These are phyloP conservation scores for Phocoena sinus DNA, from an alignment of 2,113 vertebrate genomes.

Conservation along the genomic window DNA sequence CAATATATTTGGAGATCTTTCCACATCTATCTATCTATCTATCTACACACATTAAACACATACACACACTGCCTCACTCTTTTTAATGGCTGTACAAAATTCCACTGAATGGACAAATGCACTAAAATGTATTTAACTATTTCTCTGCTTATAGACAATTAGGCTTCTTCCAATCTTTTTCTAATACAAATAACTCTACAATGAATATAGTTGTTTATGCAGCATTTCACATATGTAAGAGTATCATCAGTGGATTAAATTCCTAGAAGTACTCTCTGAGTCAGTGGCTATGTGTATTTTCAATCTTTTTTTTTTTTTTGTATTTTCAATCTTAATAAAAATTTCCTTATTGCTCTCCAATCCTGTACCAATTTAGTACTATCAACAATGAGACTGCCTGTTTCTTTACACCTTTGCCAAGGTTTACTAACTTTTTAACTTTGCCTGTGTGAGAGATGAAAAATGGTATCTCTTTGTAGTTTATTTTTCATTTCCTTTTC, in stretches of 20 bases:
- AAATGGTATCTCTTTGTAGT: background rate
- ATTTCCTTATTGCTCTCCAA: background rate
- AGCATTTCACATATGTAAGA: background rate
- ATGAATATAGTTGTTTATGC: background rate
- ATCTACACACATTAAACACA: background rate
- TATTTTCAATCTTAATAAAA: background rate
- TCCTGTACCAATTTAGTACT: background rate
- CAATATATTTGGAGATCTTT: background rate
- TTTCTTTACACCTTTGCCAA: background rate
- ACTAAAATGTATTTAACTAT: background rate
- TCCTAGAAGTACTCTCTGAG: background rate
- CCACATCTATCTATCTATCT: background rate
- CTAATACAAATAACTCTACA: background rate
- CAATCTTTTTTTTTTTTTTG: background rate
- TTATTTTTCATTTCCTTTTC: constrained; percentile 1
- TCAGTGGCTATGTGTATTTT: background rate
- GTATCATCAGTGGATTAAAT: background rate
- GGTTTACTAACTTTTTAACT: background rate
- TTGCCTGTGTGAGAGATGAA: background rate
- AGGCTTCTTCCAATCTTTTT: background rate
- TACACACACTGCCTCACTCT: background rate
- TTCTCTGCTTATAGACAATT: background rate
- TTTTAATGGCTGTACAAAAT: background rate
- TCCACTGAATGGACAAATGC: background rate
- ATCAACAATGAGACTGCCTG: background rate